phyloP scores from a whole-genome alignment of 2,113 vertebrate species.

The Myotis yumanensis region DNA sequence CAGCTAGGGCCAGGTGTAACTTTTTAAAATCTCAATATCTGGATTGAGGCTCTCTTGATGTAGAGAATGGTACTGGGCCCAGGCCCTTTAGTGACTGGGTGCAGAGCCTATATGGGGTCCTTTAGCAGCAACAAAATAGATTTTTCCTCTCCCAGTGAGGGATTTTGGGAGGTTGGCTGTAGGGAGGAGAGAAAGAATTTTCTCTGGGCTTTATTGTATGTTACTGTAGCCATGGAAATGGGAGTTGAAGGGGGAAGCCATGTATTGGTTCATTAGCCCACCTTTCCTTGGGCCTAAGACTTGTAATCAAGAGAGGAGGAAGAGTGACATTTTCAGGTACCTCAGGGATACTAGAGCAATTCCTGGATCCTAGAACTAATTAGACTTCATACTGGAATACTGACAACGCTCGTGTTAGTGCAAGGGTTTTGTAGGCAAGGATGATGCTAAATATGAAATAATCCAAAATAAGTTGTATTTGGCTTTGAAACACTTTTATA shows the following conservation, averaged over 20 bases:
- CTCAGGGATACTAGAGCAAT: background rate
- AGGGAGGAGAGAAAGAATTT: background rate
- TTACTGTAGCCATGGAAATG: background rate
- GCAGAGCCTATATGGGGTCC: background rate
- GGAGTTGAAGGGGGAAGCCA: background rate
- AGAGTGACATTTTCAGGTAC: background rate
- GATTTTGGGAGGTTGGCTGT: background rate
- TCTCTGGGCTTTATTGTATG: background rate
- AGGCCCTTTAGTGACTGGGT: background rate
- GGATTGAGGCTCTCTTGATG: background rate
- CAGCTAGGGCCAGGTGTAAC: background rate
- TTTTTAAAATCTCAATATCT: slow-evolving; percentile 1
- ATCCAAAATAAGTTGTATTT: background rate
- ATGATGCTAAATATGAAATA: background rate
- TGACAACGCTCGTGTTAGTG: background rate
- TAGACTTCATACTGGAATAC: background rate
- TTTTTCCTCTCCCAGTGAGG: background rate
- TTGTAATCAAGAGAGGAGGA: background rate
- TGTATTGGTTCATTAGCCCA: background rate
- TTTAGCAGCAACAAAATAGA: background rate
- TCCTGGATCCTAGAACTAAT: background rate
- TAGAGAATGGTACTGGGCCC: background rate
- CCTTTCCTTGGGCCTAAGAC: background rate
- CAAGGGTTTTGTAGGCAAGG: background rate
- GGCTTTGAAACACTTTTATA: slow-evolving; percentile 34